phyloP scores from a whole-genome alignment of 2,113 vertebrate genomes.

The Elephantulus edwardii region DNA sequence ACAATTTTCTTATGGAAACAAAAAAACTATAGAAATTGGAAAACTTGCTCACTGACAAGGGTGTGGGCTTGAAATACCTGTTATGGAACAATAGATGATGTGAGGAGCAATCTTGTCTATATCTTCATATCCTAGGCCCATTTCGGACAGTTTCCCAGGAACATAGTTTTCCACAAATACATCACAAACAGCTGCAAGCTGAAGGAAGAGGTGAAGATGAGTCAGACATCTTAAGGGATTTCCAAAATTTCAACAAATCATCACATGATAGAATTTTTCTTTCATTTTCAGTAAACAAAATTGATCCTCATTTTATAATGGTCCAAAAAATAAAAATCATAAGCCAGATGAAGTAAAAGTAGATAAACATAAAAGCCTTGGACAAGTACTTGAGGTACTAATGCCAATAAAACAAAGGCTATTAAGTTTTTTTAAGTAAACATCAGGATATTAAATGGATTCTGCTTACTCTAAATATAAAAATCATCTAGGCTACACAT shows the following conservation, averaged over 20 bases:
- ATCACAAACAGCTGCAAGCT: conserved; percentile 93
- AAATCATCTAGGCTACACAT: background rate
- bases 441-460: background rate
- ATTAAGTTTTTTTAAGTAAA: conserved; percentile 21
- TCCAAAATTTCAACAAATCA: conserved; percentile 26
- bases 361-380: background rate
- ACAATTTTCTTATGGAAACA: conserved; percentile 19
- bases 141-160: conserved; percentile 90
- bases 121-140: conserved; percentile 92
- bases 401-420: conserved; percentile 18
- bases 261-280: conserved; percentile 18
- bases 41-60: background rate
- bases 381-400: background rate
- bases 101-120: conserved; percentile 87
- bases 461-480: background rate
- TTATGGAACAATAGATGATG: conserved; percentile 94
- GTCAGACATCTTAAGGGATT: conserved; percentile 62
- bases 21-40: conserved; percentile 24
- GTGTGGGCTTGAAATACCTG: conserved; percentile 85
- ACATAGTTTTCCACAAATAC: conserved; percentile 95
- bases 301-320: background rate
- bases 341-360: conserved; percentile 27
- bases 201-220: conserved; percentile 71
- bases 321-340: background rate
- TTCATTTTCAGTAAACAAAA: conserved; percentile 62